Conservation (phyloP, 2,888 invertebrate genomes). For the Lepeophtheirus nordmannii region DNA sequence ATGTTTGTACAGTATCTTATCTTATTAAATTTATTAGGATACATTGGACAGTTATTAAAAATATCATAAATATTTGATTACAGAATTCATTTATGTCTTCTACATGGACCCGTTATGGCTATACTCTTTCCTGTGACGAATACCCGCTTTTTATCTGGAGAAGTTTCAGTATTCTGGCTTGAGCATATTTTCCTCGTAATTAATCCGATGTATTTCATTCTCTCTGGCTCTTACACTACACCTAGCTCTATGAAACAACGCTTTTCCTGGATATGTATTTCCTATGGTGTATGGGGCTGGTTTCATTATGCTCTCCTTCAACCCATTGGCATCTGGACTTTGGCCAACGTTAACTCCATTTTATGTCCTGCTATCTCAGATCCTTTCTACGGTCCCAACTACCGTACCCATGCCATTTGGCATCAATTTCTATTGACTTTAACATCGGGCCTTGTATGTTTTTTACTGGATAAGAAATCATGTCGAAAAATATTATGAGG, state of each 20-base stretch:
- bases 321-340: constrained; percentile 38
- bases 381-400: constrained; percentile 84
- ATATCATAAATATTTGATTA: constrained; percentile 26
- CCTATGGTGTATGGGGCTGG: constrained; percentile 26
- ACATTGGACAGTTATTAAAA: too few relatives aligned
- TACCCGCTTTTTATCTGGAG: constrained; percentile 45
- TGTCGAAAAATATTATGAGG: too few relatives aligned
- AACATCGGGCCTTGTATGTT: constrained; percentile 26
- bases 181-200: constrained; percentile 90
- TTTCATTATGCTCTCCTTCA: constrained; percentile 27
- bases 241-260: background rate
- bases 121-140: constrained; percentile 87
- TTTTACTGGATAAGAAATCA: constrained; percentile 26
- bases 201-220: constrained; percentile 77
- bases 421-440: constrained; percentile 46
- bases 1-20: background rate
- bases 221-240: constrained; percentile 25
- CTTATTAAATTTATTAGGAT: too few relatives aligned
- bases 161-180: constrained; percentile 82
- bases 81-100: constrained; percentile 75
- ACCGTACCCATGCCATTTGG: constrained; percentile 65
- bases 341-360: constrained; percentile 88
- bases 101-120: constrained; percentile 84
- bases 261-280: constrained; percentile 26
- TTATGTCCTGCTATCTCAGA: constrained; percentile 84